Conservation (phyloP, 2,888 invertebrate genomes). For the Drosophila meridiana region DNA sequence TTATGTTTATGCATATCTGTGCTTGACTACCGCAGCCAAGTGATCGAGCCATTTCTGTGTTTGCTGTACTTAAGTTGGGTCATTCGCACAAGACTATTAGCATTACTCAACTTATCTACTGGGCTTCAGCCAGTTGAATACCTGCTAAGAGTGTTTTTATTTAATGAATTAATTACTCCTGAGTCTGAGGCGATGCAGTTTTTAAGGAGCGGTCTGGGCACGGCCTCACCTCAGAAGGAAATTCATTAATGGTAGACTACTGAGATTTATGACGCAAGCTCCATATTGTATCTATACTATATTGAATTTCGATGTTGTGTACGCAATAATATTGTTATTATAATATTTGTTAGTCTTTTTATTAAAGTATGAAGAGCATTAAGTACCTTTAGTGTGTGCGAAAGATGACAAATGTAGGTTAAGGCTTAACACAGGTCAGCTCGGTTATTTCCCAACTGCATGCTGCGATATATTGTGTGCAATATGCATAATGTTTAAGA, state of each 20-base stretch:
- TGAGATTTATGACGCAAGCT: background rate
- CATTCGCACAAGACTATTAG: background rate
- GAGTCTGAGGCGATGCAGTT: background rate
- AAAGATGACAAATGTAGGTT: constrained; percentile 23
- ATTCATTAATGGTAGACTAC: background rate
- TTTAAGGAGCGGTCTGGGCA: constrained; percentile 2
- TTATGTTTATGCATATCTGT: background rate
- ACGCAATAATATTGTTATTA: background rate
- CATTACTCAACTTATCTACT: background rate
- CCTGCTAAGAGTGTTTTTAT: background rate
- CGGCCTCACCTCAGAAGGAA: background rate
- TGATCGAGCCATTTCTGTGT: background rate
- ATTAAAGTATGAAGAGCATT: background rate
- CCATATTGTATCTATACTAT: background rate
- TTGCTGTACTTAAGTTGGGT: background rate
- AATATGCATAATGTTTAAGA: constrained; percentile 29
- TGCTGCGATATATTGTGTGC: constrained; percentile 3
- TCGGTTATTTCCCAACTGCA: constrained; percentile 15
- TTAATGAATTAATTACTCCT: constrained; percentile 1
- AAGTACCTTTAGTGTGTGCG: constrained; percentile 33
- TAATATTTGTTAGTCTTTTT: background rate
- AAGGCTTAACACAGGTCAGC: constrained; percentile 35
- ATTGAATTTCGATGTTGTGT: background rate
- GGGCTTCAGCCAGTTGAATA: background rate
- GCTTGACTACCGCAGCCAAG: background rate